phyloP scores from a whole-genome alignment of 2,888 invertebrate species.

The Callimorpha dominula region DNA sequence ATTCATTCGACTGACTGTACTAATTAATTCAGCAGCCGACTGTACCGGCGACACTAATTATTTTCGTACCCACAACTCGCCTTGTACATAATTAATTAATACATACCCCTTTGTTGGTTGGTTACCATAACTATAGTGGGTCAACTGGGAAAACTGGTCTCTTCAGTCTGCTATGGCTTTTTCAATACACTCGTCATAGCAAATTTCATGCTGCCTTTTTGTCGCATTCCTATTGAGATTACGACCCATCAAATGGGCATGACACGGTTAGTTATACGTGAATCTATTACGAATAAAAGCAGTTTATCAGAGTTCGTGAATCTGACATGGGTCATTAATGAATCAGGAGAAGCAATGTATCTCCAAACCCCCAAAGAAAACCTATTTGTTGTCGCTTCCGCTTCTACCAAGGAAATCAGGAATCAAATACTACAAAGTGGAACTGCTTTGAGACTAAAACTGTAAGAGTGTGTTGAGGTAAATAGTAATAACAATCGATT shows the following conservation, averaged over 20 bases:
- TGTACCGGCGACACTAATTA: slow-evolving; percentile 51
- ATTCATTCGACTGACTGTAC: slow-evolving; percentile 51
- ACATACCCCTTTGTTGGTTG: slow-evolving; percentile 29
- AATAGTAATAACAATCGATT: too few species aligned
- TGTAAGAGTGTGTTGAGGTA: too few species aligned
- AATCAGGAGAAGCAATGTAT: too few species aligned
- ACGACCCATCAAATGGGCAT: not conserved
- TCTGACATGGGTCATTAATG: too few species aligned
- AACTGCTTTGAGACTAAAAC: too few species aligned
- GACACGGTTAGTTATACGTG: not conserved
- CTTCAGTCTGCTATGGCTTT: too few species aligned
- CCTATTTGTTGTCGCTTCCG: too few species aligned
- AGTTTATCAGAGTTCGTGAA: not conserved
- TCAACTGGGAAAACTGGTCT: not conserved
- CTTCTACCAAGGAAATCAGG: too few species aligned
- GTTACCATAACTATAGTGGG: slow-evolving; percentile 17
- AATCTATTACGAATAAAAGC: not conserved
- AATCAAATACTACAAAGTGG: too few species aligned
- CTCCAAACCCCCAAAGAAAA: too few species aligned
- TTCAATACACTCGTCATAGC: not conserved
- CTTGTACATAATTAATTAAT: slow-evolving; percentile 52
- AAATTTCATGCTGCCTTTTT: not conserved
- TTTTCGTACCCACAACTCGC: slow-evolving; percentile 47
- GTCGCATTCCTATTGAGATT: not conserved
- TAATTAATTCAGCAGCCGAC: slow-evolving; percentile 53